Base-by-base conservation (phyloP, 2,888 invertebrate species). In the Eumerus sabulonum region DNA sequence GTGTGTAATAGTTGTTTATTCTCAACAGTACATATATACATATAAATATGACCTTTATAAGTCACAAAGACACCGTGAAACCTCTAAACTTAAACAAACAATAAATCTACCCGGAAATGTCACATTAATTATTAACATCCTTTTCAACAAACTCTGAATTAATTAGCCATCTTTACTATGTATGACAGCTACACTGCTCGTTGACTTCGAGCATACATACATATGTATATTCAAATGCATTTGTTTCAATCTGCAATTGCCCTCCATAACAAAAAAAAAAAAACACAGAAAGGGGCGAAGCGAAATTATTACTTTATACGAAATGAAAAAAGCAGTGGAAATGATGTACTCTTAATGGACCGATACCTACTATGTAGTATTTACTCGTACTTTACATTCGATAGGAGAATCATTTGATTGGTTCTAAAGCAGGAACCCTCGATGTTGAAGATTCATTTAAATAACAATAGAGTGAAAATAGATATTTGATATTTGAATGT, bases 51-150 rank as follows among this genome's bases (percentile, higher is more conserved):
- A n/a, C n/a, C n/a, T n/a, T n/a, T n/a, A n/a, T n/a, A n/a, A n/a
- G n/a, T 27, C 3, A 27, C 7, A 27, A 27, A 27, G 2, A 27
- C 27, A 27, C 62, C 77, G 63, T 73, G 73, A 73, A 77, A 77
- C 77, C 73, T 44, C 27, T 19, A 13, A 53, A 57, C 27, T 73
- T 67, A 77, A 77, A 77, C 77, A 68, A 68, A 73, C 67, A 63
- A 73, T 77, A 73, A 77, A 77, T 73, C 59, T 44, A 63, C 67
- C 48, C 7, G 12, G 57, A 68, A 73, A 73, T 68, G 77, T 77
- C 77, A 73, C 73, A 77, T 77, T 73, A 67, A 77, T 77, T 77
- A 73, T 73, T 63, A 68, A 77, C 77, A 73, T 77, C 62, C 77
- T 77, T 66, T 73, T 57, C 77, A 68, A 73, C 62, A 44, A 67